A percentile compares a stretch with the other conserved stretches of the same genome.
phyloP scores from a whole-genome alignment of 2,888 invertebrate species.

The Epinotia bilunana region DNA sequence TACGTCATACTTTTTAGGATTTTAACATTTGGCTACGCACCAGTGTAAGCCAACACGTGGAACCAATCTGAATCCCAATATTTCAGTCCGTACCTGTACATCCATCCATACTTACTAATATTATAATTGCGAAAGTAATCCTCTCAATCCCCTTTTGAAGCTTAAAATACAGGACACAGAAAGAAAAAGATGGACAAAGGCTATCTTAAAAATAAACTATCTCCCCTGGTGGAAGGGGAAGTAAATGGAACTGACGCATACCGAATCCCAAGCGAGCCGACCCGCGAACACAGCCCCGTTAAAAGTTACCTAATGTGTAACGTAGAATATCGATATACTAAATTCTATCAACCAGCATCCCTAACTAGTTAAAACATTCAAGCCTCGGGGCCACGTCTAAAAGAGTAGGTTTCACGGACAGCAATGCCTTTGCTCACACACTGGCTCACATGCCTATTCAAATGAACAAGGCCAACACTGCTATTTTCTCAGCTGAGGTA shows the following conservation, averaged over 20 bases:
- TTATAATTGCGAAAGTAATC: too few species aligned
- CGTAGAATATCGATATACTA: not conserved
- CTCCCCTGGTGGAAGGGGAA: too few species aligned
- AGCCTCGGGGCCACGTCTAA: slow-evolving; percentile 29
- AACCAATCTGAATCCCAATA: not conserved
- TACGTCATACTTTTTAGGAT: not conserved
- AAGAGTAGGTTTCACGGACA: slow-evolving; percentile 38
- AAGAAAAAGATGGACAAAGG: too few species aligned
- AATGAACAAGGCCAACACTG: slow-evolving; percentile 29
- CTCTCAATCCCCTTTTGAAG: too few species aligned
- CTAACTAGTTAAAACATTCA: slow-evolving; percentile 41
- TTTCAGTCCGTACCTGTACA: too few species aligned
- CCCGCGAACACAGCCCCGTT: too few species aligned
- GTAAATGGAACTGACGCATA: too few species aligned
- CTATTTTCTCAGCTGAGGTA: slow-evolving; percentile 4
- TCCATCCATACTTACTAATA: too few species aligned
- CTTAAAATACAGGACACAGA: too few species aligned
- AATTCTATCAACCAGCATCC: slow-evolving; percentile 17
- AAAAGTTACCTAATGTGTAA: too few species aligned
- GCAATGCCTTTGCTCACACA: slow-evolving; percentile 34
- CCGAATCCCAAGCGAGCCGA: too few species aligned
- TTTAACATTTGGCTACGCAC: not conserved
- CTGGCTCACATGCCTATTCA: slow-evolving; percentile 31
- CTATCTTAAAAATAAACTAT: too few species aligned
- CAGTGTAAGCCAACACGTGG: not conserved